Conservation (phyloP, 2,888 invertebrate genomes). For the Bembecia ichneumoniformis region DNA sequence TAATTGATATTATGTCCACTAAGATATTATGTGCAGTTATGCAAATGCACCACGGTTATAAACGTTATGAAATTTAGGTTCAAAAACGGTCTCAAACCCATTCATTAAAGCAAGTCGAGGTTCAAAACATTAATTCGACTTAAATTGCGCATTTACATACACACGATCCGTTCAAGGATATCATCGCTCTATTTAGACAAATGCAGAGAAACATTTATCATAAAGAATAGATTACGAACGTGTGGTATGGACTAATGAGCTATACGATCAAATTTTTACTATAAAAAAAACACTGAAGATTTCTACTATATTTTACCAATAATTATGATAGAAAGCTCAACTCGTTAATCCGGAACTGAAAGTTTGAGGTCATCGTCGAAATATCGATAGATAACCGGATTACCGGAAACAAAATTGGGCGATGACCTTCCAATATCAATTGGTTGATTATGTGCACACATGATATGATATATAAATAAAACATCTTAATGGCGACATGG, state of each 20-base stretch:
- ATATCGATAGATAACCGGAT: slow-evolving; percentile 29
- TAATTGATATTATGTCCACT: neutral
- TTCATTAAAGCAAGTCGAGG: too few relatives aligned
- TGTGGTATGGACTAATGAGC: neutral
- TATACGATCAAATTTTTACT: too few relatives aligned
- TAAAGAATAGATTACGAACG: slow-evolving; percentile 1
- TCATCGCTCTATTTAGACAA: slow-evolving; percentile 19
- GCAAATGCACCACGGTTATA: too few relatives aligned
- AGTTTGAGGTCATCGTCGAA: slow-evolving; percentile 28
- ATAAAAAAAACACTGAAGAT: too few relatives aligned
- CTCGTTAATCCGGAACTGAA: slow-evolving; percentile 20
- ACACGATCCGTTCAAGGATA: slow-evolving; percentile 52
- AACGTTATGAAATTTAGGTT: too few relatives aligned
- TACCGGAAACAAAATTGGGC: slow-evolving; percentile 37
- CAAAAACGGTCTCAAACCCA: too few relatives aligned
- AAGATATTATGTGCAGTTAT: too few relatives aligned
- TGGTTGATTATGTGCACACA: slow-evolving; percentile 24
- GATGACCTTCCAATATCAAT: slow-evolving; percentile 43
- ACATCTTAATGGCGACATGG: neutral
- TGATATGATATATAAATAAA: neutral
- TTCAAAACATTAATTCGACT: slow-evolving; percentile 17
- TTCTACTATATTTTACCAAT: neutral
- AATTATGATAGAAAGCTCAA: neutral
- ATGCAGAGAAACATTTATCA: slow-evolving; percentile 14
- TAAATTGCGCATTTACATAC: slow-evolving; percentile 45